Conservation (phyloP, 1,140 invertebrate genomes). For the Drosophila subobscura region DNA sequence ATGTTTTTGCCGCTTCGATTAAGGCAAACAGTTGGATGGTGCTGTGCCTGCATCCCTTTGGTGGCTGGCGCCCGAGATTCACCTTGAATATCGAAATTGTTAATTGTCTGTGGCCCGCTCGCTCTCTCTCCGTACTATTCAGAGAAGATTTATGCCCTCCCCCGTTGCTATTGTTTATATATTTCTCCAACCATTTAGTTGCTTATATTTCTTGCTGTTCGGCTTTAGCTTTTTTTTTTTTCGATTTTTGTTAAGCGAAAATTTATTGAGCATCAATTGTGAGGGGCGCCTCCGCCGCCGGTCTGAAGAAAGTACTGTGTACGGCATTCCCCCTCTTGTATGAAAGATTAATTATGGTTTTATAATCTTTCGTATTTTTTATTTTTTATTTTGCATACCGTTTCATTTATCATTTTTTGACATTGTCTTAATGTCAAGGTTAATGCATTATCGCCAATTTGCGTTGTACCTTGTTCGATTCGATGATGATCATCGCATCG, state of each 20-base stretch:
- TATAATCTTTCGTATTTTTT: constrained; percentile 4
- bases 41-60: neutral
- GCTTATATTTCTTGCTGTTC: constrained; percentile 18
- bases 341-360: constrained; percentile 35
- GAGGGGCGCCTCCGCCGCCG: neutral
- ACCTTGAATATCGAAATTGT: constrained; percentile 30
- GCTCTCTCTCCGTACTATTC: neutral
- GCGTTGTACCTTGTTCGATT: constrained; percentile 17
- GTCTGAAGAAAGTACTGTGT: constrained; percentile 1
- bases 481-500: neutral
- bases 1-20: constrained; percentile 4
- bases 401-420: constrained; percentile 47
- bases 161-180: constrained; percentile 38
- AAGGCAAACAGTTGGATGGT: constrained; percentile 12
- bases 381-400: constrained; percentile 15
- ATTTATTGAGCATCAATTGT: constrained; percentile 48
- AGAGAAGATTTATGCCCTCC: constrained; percentile 25
- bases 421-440: constrained; percentile 57
- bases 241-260: constrained; percentile 10
- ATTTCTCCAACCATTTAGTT: constrained; percentile 9
- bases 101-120: constrained; percentile 4
- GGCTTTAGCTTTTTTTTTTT: neutral
- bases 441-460: constrained; percentile 22
- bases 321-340: constrained; percentile 18
- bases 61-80: constrained; percentile 32